Conservation (phyloP, 2,888 invertebrate genomes). For the Anaspis maculata region DNA sequence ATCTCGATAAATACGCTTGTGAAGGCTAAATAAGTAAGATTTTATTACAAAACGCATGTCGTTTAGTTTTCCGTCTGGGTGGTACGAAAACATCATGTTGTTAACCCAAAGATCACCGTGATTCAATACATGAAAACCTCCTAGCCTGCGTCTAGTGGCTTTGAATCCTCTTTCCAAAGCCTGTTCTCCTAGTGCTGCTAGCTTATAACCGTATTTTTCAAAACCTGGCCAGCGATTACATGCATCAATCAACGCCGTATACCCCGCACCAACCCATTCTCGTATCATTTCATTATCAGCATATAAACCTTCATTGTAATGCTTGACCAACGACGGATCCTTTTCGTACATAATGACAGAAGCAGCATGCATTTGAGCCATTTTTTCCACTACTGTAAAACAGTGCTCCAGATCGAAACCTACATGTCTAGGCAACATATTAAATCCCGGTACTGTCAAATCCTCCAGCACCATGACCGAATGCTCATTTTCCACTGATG, state of each 20-base stretch:
- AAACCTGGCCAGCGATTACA: slow-evolving; percentile 40
- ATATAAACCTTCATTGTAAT: slow-evolving; percentile 26
- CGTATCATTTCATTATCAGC: slow-evolving; percentile 22
- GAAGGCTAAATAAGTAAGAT: too few relatives aligned
- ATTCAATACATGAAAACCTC: slow-evolving; percentile 43
- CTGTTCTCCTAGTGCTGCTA: slow-evolving; percentile 32
- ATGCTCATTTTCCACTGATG: slow-evolving; percentile 32
- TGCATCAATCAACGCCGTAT: slow-evolving; percentile 33
- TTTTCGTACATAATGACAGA: slow-evolving; percentile 47
- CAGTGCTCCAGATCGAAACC: slow-evolving; percentile 50
- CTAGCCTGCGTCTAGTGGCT: slow-evolving; percentile 23
- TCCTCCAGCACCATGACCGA: slow-evolving; percentile 47
- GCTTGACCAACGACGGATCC: slow-evolving; percentile 26
- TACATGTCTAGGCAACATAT: slow-evolving; percentile 45
- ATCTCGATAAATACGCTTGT: slow-evolving; percentile 3
- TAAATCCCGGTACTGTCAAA: slow-evolving; percentile 46
- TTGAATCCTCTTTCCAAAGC: slow-evolving; percentile 22
- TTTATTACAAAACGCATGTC: slow-evolving; percentile 33
- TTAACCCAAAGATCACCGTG: slow-evolving; percentile 49
- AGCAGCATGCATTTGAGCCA: slow-evolving; percentile 50
- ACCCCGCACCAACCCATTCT: slow-evolving; percentile 24
- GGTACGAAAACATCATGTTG: slow-evolving; percentile 46
- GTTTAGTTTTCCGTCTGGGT: slow-evolving; percentile 31
- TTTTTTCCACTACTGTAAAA: slow-evolving; percentile 42
- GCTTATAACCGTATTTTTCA: slow-evolving; percentile 39